Percentiles rank a stretch among this genome's conserved stretches.
These are phyloP conservation scores for Empidonax alnorum DNA, from an alignment of 2,113 vertebrate species.

Conservation along the genomic window DNA sequence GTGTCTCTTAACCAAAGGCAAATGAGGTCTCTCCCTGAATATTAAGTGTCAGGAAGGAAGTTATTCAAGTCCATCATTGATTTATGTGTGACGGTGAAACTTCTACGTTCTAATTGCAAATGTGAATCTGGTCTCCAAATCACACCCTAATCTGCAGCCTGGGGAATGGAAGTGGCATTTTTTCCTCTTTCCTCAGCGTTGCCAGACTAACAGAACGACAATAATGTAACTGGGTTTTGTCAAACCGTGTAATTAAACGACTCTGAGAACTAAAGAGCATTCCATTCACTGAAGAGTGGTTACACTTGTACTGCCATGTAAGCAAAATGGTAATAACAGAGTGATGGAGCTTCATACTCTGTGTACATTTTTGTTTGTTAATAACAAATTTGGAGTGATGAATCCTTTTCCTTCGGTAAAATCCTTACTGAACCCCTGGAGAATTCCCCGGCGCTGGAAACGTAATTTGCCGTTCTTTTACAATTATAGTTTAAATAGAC, in stretches of 20 bases:
- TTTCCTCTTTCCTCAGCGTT: not conserved
- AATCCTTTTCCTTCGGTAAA: slow-evolving; percentile 60
- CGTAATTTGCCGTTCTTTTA: slow-evolving; percentile 74
- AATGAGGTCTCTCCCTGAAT: not conserved
- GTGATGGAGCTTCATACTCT: not conserved
- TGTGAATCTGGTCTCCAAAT: not conserved
- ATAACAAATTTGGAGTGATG: slow-evolving; percentile 48
- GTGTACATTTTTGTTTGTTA: slow-evolving; percentile 44
- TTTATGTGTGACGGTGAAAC: not conserved
- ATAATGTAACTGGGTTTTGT: not conserved
- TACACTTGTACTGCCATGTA: not conserved
- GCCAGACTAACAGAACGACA: slow-evolving; percentile 7
- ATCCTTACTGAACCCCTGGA: slow-evolving; percentile 39
- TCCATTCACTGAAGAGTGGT: not conserved
- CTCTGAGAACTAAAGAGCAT: slow-evolving; percentile 7
- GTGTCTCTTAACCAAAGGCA: not conserved
- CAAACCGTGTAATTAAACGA: slow-evolving; percentile 8
- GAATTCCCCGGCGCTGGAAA: slow-evolving; percentile 61
- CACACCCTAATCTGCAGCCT: slow-evolving; percentile 7
- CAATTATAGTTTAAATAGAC: slow-evolving; percentile 77
- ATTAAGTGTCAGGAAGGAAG: not conserved
- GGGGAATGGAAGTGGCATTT: not conserved
- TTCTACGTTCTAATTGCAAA: not conserved
- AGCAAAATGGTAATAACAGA: not conserved
- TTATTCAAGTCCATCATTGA: not conserved